Base-by-base conservation (phyloP, 2,888 invertebrate genomes). In the Thumatha senex region DNA sequence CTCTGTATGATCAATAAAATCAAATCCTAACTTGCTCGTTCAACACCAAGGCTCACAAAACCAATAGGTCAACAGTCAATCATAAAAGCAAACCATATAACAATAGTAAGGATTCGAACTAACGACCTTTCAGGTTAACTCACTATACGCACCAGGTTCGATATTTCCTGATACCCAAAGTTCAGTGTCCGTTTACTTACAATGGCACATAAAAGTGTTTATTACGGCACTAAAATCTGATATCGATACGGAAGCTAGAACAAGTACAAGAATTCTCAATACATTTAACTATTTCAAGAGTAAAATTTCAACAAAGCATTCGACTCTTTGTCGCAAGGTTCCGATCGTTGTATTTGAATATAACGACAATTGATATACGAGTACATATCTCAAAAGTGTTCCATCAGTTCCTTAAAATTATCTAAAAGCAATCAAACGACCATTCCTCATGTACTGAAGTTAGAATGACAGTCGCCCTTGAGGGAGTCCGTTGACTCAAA, bases 201-300 rank as follows among this genome's bases (percentile, higher is more conserved):
- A 67, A 67, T 67, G 30, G 67, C 69, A 56, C 67, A 68, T 67
- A 68, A 67, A 39, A 67, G 46, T 43, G 49, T 67, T 68, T 68
- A 63, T 63, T 56, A 52, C 55, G 54, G 58, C 47, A 68, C 54
- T 65, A 55, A 67, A 65, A 33, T 51, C 24, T 65, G 65, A 65
- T 68, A 62, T 62, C 51, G 58, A 46, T 44, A 51, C 68, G 68
- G 65, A 65, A 65, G 58, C 36, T 9, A n/a, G 14, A 4, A 29
- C 11, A 13, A 7, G 30, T 35, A 52, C 43, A 44, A 48, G 34
- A 36, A 48, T 24, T 24, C 18, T 24, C n/a, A 24, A 24, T 24
- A 24, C 2, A n/a, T n/a, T n/a, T n/a, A 24, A 40, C 35, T 40
- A 51, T 44, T 44, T 9, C 10, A 34, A 43, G 18, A 31, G 33